These are phyloP conservation scores for Ibycter americanus DNA, from an alignment of 2,797 vertebrate species.

Conservation along the genomic window DNA sequence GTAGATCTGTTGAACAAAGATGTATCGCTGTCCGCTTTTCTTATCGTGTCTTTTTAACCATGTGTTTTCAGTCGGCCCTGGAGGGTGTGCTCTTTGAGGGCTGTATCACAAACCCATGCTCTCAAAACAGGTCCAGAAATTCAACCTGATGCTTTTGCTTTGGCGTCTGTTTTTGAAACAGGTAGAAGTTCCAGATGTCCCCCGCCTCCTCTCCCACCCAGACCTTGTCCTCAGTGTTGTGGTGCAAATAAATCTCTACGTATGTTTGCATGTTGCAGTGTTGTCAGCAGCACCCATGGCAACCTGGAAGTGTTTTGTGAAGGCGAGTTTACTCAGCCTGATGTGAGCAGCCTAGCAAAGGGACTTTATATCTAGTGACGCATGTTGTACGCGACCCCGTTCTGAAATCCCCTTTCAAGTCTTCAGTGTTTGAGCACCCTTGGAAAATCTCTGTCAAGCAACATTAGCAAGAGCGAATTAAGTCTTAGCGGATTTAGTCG, in stretches of 20 bases:
- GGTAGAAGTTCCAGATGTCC: background rate
- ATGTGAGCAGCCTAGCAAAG: background rate
- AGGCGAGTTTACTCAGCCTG: background rate
- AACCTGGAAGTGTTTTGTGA: background rate
- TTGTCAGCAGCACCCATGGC: background rate
- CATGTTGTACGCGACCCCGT: background rate
- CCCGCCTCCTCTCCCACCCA: background rate
- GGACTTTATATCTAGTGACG: background rate
- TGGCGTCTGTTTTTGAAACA: background rate
- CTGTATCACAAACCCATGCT: background rate
- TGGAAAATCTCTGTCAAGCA: conserved; percentile 54
- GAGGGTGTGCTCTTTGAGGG: background rate
- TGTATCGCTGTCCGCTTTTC: background rate
- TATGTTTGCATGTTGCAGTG: fast-evolving
- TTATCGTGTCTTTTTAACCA: background rate
- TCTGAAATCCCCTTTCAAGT: conserved; percentile 43
- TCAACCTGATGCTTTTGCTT: background rate
- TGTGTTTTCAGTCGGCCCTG: background rate
- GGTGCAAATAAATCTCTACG: fast-evolving
- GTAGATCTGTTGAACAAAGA: background rate
- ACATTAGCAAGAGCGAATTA: conserved; percentile 39
- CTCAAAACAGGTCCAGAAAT: background rate
- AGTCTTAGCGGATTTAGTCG: conserved; percentile 45
- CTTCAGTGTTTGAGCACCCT: background rate
- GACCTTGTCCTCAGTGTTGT: fast-evolving